Conservation (phyloP, 1,140 invertebrate genomes). For the Aradophagus sp. region DNA sequence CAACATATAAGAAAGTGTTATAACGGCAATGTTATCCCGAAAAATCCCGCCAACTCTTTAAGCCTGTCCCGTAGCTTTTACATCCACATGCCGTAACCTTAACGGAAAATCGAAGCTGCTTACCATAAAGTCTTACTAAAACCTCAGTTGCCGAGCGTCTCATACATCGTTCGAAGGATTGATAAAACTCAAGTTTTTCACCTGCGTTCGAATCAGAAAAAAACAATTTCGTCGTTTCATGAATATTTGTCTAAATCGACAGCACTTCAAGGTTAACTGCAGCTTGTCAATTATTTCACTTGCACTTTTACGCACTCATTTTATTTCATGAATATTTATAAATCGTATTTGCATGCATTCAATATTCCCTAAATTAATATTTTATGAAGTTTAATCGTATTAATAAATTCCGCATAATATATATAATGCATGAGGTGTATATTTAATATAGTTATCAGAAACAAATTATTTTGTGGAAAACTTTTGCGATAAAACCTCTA, state of each 20-base stretch:
- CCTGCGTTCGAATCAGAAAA: conserved; percentile 17
- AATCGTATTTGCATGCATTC: conserved; percentile 40
- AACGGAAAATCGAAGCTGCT: conserved; percentile 60
- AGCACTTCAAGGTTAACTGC: conserved; percentile 45
- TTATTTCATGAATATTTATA: conserved; percentile 51
- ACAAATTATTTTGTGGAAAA: not conserved
- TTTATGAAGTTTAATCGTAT: conserved; percentile 30
- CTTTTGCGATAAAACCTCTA: not conserved
- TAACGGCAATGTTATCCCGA: conserved; percentile 52
- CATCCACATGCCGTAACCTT: conserved; percentile 53
- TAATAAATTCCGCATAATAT: conserved; percentile 26
- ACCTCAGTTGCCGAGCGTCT: conserved; percentile 52
- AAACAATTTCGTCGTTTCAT: conserved; percentile 45
- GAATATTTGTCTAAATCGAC: conserved; percentile 47
- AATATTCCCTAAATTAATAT: conserved; percentile 48
- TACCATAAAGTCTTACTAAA: conserved; percentile 58
- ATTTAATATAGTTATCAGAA: conserved; percentile 21
- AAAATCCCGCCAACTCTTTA: conserved; percentile 49
- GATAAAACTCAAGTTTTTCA: conserved; percentile 48
- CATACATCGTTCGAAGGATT: conserved; percentile 51
- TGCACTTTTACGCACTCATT: conserved; percentile 41
- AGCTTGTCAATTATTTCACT: conserved; percentile 36
- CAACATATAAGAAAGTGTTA: conserved; percentile 54
- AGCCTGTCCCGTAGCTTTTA: conserved; percentile 47
- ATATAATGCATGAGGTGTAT: conserved; percentile 5